Conservation (phyloP, 2,113 vertebrate species). For the Sinocyclocheilus grahami region DNA sequence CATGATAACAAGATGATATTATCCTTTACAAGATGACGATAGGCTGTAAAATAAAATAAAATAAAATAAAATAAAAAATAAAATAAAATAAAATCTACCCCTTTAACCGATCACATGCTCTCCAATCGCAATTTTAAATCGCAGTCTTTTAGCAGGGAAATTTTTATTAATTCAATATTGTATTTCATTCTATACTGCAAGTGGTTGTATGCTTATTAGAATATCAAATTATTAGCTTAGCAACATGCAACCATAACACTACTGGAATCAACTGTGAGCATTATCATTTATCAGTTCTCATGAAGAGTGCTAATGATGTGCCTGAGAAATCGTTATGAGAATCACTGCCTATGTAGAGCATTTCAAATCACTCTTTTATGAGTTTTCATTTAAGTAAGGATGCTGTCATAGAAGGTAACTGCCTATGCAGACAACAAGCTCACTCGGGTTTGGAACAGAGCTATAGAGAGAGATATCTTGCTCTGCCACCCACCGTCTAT, state of each 20-base stretch:
- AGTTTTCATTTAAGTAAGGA: background rate
- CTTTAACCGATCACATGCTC: background rate
- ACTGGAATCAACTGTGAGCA: background rate
- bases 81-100: too few species aligned
- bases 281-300: slow-evolving; percentile 10
- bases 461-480: background rate
- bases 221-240: background rate
- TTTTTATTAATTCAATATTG: background rate
- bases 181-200: background rate
- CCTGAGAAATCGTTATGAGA: background rate
- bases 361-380: slow-evolving; percentile 3
- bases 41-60: background rate
- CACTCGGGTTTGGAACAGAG: background rate
- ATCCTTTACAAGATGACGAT: background rate
- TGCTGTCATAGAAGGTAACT: background rate
- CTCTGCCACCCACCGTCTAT: background rate
- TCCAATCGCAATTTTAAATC: background rate
- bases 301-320: slow-evolving; percentile 3
- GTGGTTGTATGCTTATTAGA: background rate
- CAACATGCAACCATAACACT: background rate
- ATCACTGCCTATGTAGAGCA: background rate
- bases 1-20: background rate
- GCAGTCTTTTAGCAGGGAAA: background rate
- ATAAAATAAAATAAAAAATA: background rate
- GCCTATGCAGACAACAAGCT: slow-evolving; percentile 4